Conservation (phyloP, 2,888 invertebrate species). For the Geotrupes spiniger region DNA sequence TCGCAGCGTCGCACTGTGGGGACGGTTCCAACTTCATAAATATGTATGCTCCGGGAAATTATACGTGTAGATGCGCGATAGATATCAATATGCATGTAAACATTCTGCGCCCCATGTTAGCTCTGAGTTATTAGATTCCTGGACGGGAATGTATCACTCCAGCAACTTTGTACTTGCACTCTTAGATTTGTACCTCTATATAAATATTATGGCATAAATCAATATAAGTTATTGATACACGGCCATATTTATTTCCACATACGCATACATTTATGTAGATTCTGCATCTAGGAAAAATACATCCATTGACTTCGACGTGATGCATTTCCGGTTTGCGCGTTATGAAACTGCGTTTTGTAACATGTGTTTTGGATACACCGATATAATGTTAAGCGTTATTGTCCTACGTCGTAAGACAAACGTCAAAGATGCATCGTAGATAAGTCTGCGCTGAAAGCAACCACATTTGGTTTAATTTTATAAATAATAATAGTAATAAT, state of each 20-base stretch:
- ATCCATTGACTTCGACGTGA: background rate
- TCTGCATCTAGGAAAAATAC: background rate
- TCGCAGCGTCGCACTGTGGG: slow-evolving; percentile 35
- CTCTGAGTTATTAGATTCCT: slow-evolving; percentile 45
- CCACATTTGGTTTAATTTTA: no score
- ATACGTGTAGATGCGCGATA: slow-evolving; percentile 50
- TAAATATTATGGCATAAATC: slow-evolving; percentile 4
- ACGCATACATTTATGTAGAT: background rate
- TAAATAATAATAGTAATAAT: no score
- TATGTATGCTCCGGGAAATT: slow-evolving; percentile 48
- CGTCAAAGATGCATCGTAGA: no score
- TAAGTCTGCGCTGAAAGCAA: no score
- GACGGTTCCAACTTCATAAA: slow-evolving; percentile 43
- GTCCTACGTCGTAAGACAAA: no score
- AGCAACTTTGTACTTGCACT: slow-evolving; percentile 5
- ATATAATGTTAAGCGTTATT: no score
- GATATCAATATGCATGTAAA: slow-evolving; percentile 53
- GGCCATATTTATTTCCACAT: slow-evolving; percentile 3
- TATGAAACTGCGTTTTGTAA: no score
- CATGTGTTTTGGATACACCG: no score
- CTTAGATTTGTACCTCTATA: slow-evolving; percentile 6
- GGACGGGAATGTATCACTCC: slow-evolving; percentile 29
- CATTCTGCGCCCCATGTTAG: slow-evolving; percentile 49
- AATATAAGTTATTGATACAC: slow-evolving; percentile 6
- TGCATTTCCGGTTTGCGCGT: background rate